phyloP scores from a whole-genome alignment of 2,113 vertebrate genomes.

The Gymnorhina tibicen region DNA sequence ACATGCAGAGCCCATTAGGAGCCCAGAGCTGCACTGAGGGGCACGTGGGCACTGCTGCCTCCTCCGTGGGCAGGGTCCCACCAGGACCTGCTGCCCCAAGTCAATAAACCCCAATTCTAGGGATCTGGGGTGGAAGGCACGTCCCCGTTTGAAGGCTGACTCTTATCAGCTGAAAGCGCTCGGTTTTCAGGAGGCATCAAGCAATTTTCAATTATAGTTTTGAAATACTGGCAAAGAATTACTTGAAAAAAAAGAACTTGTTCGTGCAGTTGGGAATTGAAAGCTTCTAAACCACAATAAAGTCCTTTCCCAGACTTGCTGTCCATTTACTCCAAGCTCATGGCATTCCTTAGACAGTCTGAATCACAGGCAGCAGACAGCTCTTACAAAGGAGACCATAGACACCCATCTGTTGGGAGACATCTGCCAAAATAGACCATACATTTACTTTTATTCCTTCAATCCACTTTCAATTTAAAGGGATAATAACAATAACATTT shows the following conservation, averaged over 20 bases:
- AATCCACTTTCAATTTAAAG: conserved; percentile 2
- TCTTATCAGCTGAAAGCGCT: neutral
- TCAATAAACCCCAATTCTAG: neutral
- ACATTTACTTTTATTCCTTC: conserved; percentile 18
- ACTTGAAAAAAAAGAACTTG: conserved; percentile 49
- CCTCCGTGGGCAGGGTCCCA: neutral
- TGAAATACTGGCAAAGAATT: conserved; percentile 49
- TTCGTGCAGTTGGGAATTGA: conserved; percentile 57
- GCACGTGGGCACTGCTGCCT: neutral
- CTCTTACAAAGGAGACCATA: conserved; percentile 15
- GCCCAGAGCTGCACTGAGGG: conserved; percentile 16
- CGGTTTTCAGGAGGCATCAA: neutral
- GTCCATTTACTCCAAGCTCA: conserved; percentile 37
- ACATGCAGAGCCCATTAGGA: conserved; percentile 25
- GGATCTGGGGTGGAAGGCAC: neutral
- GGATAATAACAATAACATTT: conserved; percentile 42
- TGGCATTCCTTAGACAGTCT: conserved; percentile 58
- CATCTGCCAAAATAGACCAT: conserved; percentile 2
- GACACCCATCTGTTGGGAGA: conserved; percentile 19
- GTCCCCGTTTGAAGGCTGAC: neutral
- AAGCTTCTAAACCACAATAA: conserved; percentile 70
- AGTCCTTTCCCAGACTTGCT: conserved; percentile 58
- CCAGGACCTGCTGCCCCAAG: neutral
- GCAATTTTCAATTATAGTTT: neutral
- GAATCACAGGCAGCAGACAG: conserved; percentile 52